phyloP scores from a whole-genome alignment of 37 sponge, comb jelly and placozoan genomes.

The Cliona cf. orientalis region DNA sequence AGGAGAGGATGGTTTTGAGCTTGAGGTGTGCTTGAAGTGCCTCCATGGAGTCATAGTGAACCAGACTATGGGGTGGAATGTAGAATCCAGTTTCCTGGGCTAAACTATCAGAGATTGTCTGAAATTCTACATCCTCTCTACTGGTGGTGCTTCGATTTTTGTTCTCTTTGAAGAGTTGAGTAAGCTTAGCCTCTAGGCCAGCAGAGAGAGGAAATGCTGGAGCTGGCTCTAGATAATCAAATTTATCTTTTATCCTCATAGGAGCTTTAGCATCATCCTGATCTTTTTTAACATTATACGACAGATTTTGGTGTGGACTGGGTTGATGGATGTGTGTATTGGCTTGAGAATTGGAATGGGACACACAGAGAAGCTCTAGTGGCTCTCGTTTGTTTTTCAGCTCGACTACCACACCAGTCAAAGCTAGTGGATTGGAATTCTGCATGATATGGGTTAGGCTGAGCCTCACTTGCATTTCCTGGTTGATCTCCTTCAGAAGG shows the following conservation, averaged over 20 bases:
- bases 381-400: too few relatives aligned
- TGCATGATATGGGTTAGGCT: background rate
- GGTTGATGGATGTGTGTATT: background rate
- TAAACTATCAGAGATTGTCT: background rate
- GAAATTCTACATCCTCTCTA: background rate
- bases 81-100: background rate
- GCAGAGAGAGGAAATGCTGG: background rate
- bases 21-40: constrained; percentile 4
- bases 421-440: background rate
- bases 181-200: background rate
- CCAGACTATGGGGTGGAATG: background rate
- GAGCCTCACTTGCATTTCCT: background rate
- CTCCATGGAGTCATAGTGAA: background rate
- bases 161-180: background rate
- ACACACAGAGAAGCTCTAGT: too few relatives aligned
- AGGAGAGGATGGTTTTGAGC: background rate
- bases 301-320: background rate
- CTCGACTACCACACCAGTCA: background rate
- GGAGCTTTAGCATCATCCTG: background rate
- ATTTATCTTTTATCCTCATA: background rate
- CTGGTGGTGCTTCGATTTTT: background rate
- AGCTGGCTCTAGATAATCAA: background rate
- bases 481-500: constrained; percentile 26
- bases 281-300: too few relatives aligned
- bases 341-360: too few relatives aligned